Evolutionary conservation across 2,113 vertebrate species (phyloP), one percentile per base, ranked within the genome.

Genomic region (Corvus cornix): DNA sequence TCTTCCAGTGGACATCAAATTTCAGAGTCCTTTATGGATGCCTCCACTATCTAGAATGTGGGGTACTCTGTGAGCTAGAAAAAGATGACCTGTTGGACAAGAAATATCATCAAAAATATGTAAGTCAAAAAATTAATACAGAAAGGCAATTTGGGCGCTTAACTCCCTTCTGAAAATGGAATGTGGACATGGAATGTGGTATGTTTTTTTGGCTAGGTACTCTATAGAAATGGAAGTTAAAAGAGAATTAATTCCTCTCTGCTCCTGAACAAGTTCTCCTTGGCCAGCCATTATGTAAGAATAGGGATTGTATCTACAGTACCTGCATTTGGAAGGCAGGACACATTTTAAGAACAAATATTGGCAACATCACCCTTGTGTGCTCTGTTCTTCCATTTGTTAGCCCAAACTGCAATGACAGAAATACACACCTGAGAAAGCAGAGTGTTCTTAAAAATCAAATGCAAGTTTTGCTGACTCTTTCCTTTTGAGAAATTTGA

Each of bases 311-410:
- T 41, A 67, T 6, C 66, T 62, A 60, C 16, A 59, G 23, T 6
- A 55, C 14, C 18, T 64, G 30, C 15, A 63, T 39, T 39, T 48
- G 44, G 30, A 83, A 74, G 20, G 30, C 44, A 77, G 4, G 2
- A 43, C 46, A 51, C 3, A 17, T 26, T 66, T 84, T 48, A 72
- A 67, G 30, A 78, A 46, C 5, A 41, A 58, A 20, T 51, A 55
- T 1, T 30, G 11, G 44, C 66, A 74, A 81, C 8, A 41, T 9
- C 13, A 48, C 0, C 3, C 5, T 15, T 30, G 3, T 23, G 6
- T 1, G 1, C 28, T 88, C 64, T 49, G 5, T 68, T 73, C 59
- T 69, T 72, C 39, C 27, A 24, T 60, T 30, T 84, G 14, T 55
- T 75, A 72, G 24, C 55, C 82, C 56, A 58, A 64, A 39, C 7